phyloP scores from a whole-genome alignment of 2,797 vertebrate species.

The Spondyliosoma cantharus region DNA sequence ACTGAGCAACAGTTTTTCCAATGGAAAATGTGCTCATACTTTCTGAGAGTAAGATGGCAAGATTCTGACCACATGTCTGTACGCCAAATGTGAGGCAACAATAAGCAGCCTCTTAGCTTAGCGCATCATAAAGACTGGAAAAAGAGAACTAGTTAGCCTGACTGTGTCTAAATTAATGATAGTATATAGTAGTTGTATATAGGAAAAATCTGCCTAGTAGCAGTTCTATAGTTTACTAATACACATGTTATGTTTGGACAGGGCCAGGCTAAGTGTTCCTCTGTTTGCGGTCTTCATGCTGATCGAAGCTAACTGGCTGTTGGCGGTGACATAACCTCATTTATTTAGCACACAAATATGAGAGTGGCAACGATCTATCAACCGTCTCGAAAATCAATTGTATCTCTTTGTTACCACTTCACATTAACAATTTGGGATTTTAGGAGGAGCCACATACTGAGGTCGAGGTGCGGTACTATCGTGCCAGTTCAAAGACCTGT shows the following conservation, averaged over 20 bases:
- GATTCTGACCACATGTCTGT: neutral
- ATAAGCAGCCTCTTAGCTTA: neutral
- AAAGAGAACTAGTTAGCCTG: neutral
- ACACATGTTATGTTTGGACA: neutral
- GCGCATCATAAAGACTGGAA: neutral
- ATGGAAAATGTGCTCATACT: neutral
- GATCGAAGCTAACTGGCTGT: too few relatives aligned
- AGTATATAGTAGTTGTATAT: too few relatives aligned
- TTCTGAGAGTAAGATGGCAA: neutral
- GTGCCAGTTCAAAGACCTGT: too few relatives aligned
- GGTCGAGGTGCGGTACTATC: too few relatives aligned
- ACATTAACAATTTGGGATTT: too few relatives aligned
- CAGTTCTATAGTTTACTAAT: neutral
- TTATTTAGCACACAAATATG: too few relatives aligned
- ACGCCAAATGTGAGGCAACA: neutral
- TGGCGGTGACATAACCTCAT: too few relatives aligned
- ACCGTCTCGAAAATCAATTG: too few relatives aligned
- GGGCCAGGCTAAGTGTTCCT: neutral
- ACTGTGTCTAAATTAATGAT: neutral
- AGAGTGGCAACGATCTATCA: too few relatives aligned
- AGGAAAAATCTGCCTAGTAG: neutral
- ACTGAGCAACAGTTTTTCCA: constrained; percentile 8
- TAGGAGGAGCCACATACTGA: too few relatives aligned
- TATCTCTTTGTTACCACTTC: too few relatives aligned
- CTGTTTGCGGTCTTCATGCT: too few relatives aligned